These are phyloP conservation scores for Spialia ferax DNA, from an alignment of 2,888 invertebrate genomes.

Conservation along the genomic window DNA sequence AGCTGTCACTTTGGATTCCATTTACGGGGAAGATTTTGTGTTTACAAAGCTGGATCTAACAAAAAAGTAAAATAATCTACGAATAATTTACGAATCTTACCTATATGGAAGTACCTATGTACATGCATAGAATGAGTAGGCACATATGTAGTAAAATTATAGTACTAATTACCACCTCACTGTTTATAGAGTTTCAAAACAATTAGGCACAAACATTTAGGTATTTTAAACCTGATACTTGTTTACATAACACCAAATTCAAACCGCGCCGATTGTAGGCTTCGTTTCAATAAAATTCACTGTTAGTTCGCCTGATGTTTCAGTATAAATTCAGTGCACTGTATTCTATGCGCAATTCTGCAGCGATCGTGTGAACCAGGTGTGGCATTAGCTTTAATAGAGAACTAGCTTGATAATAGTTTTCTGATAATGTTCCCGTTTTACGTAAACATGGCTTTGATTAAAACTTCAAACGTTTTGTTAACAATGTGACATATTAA, in stretches of 20 bases:
- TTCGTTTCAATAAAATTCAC: conserved; percentile 20
- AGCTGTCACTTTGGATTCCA: too few relatives aligned
- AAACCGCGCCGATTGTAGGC: neutral
- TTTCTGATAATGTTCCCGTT: conserved; percentile 36
- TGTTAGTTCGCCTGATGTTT: neutral
- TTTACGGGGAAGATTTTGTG: too few relatives aligned
- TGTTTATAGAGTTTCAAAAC: too few relatives aligned
- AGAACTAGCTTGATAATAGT: conserved; percentile 37
- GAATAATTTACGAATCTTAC: too few relatives aligned
- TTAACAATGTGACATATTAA: conserved; percentile 2
- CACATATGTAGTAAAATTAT: too few relatives aligned
- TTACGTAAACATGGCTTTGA: conserved; percentile 33
- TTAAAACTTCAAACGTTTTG: conserved; percentile 28
- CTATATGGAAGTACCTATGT: too few relatives aligned
- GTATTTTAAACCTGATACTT: neutral
- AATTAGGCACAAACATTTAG: too few relatives aligned
- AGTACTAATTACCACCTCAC: too few relatives aligned
- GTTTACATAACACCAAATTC: neutral
- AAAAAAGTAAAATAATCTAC: too few relatives aligned
- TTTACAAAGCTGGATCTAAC: too few relatives aligned
- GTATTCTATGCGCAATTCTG: conserved; percentile 3
- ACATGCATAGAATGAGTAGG: too few relatives aligned
- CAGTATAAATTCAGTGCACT: conserved; percentile 19
- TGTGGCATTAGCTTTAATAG: conserved; percentile 31
- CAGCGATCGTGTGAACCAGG: conserved; percentile 27